Conservation (phyloP, 2,888 invertebrate genomes). For the Malthinus seriepunctatus region DNA sequence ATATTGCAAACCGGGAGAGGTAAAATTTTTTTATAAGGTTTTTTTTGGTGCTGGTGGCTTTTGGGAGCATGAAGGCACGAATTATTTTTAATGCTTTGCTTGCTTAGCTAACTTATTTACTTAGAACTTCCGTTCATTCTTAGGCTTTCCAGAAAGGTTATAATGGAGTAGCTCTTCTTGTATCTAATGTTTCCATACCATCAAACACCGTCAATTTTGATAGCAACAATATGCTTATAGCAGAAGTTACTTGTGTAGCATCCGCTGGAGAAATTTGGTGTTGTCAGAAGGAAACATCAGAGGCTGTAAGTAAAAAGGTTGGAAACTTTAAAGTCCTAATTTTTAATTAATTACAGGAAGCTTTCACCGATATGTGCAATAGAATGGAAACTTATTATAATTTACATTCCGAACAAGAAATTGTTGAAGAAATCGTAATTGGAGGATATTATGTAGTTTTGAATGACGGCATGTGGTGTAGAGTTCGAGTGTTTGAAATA, state of each 20-base stretch:
- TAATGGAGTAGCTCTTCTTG: constrained; percentile 1
- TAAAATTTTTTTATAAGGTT: constrained; percentile 32
- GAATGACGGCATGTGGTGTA: constrained; percentile 53
- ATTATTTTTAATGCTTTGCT: constrained; percentile 10
- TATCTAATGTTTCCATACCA: constrained; percentile 47
- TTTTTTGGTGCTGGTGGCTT: background rate
- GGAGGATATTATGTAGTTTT: constrained; percentile 55
- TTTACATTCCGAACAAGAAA: constrained; percentile 6
- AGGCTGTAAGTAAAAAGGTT: constrained; percentile 51
- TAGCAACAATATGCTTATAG: constrained; percentile 52
- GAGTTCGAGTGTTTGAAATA: constrained; percentile 53
- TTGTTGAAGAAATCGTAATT: constrained; percentile 37
- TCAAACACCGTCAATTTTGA: constrained; percentile 48
- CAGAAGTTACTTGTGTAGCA: constrained; percentile 52
- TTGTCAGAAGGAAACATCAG: constrained; percentile 56
- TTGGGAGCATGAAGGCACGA: background rate
- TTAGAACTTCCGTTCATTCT: constrained; percentile 19
- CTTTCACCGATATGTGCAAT: constrained; percentile 45
- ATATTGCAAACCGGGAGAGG: constrained; percentile 49
- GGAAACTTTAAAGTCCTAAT: constrained; percentile 1
- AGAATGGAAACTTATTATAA: constrained; percentile 16
- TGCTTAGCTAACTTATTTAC: constrained; percentile 19
- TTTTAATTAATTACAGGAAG: constrained; percentile 43
- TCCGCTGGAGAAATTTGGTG: constrained; percentile 59
- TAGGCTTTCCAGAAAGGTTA: constrained; percentile 52